These are phyloP conservation scores for Lepidonotus clava DNA, from an alignment of 2,888 invertebrate genomes.

Conservation along the genomic window DNA sequence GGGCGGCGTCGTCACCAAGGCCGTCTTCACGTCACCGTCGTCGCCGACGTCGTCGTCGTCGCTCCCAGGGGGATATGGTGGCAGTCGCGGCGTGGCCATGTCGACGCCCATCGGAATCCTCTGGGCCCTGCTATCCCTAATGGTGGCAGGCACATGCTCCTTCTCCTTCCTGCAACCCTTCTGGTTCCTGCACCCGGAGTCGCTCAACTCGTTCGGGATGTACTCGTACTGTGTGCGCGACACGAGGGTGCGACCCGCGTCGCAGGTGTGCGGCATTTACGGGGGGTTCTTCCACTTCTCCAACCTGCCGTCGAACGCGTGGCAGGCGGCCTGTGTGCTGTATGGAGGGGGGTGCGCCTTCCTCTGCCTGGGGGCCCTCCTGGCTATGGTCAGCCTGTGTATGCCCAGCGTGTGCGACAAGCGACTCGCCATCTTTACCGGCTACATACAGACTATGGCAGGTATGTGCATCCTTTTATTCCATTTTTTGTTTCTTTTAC, in stretches of 20 bases:
- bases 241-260: conserved; percentile 33
- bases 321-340: conserved; percentile 72
- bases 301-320: conserved; percentile 68
- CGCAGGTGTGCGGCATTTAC: conserved; percentile 65
- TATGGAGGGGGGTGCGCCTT: conserved; percentile 73
- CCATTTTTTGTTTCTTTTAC: conserved; percentile 67
- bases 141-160: conserved; percentile 78
- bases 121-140: conserved; percentile 79
- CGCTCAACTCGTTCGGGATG: conserved; percentile 72
- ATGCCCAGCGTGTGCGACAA: conserved; percentile 64
- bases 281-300: conserved; percentile 65
- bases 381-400: conserved; percentile 66
- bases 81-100: conserved; percentile 58
- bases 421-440: conserved; percentile 65
- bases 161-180: conserved; percentile 80
- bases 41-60: conserved; percentile 2
- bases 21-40: conserved; percentile 16
- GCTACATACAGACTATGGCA: conserved; percentile 70
- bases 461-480: too few relatives aligned
- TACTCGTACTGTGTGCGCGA: conserved; percentile 71
- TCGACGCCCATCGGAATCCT: conserved; percentile 73
- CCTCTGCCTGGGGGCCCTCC: conserved; percentile 67
- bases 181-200: conserved; percentile 78
- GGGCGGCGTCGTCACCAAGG: conserved; percentile 19
- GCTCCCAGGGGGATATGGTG: conserved; percentile 1